Evolutionary conservation across 2,113 vertebrate species (phyloP), one percentile per base, ranked within the genome.

Genomic region (Microtus oregoni): DNA sequence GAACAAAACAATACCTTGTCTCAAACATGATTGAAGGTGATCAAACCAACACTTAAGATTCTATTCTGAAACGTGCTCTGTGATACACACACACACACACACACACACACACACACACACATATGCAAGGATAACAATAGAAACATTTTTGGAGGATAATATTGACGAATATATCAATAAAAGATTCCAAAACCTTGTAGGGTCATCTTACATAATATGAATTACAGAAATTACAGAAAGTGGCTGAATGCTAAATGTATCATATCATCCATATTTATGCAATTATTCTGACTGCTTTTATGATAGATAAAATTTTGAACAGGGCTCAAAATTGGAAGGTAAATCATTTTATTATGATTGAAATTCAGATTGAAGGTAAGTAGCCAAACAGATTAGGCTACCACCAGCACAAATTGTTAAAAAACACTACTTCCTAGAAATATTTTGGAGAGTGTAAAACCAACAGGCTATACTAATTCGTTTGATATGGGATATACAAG

Each of bases 201-300:
- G 1, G 32, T 7, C 9, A 11, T 32, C 30, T 86, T 47, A 72
- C 35, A 79, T 30, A 20, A 1, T 14, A 0, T 10, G 58, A 2
- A 5, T 26, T 55, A 7, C 4, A 68, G 22, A 28, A 4, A 13
- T 20, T 55, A 10, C 2, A 47, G 17, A 17, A 17, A 52, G 1
- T 41, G 1, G 20, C 30, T 5, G 41, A 41, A 3, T 9, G 20
- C 30, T 35, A 5, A 35, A 20, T 24, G 10, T 10, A 8, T 3
- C 12, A 47, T 11, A 1, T 9, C 5, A 52, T 9, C 10, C 14
- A 17, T 32, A 14, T 77, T 75, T 7, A 55, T 1, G 4, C 1
- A 0, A 14, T 55, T 47, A 63, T 30, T 68, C 26, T 35, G 17
- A 72, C 19, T 76, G n/a, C 8, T 38, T 11, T 38, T 15, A 35